Conservation (phyloP, 2,888 invertebrate genomes). For the Pherbina coryleti region DNA sequence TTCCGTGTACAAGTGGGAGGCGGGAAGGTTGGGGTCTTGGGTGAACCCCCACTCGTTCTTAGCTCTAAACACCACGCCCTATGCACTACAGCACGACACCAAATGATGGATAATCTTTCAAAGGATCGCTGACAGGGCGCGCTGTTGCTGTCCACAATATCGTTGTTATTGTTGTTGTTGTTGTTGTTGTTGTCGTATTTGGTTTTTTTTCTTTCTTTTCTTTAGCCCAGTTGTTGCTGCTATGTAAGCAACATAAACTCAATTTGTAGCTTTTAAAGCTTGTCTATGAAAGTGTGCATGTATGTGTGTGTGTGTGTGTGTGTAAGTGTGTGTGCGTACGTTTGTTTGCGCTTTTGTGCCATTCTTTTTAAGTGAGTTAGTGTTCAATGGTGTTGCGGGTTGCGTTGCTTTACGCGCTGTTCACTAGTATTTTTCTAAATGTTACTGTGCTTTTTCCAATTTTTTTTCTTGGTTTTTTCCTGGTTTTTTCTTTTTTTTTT, state of each 20-base stretch:
- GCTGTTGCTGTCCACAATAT: neutral
- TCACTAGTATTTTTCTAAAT: too few relatives aligned
- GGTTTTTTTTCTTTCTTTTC: neutral
- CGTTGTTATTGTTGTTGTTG: neutral
- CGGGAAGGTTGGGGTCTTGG: too few relatives aligned
- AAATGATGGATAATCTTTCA: conserved; percentile 13
- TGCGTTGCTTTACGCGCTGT: neutral
- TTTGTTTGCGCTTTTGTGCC: neutral
- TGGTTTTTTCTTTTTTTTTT: neutral
- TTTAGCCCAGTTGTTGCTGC: neutral
- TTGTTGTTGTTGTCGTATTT: neutral
- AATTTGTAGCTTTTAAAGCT: conserved; percentile 1
- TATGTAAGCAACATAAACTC: conserved; percentile 13
- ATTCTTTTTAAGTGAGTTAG: neutral
- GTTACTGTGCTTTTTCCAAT: neutral
- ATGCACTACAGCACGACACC: neutral
- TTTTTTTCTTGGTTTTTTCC: neutral
- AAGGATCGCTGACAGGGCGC: conserved; percentile 1
- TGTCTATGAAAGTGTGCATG: neutral
- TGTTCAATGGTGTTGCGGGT: neutral
- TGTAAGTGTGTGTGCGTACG: conserved; percentile 5
- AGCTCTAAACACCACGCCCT: too few relatives aligned
- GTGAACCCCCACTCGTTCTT: too few relatives aligned
- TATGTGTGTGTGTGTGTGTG: conserved; percentile 20
- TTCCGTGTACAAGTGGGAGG: too few relatives aligned